Conservation (phyloP, 1,140 invertebrate genomes). For the Chymomyza costata region DNA sequence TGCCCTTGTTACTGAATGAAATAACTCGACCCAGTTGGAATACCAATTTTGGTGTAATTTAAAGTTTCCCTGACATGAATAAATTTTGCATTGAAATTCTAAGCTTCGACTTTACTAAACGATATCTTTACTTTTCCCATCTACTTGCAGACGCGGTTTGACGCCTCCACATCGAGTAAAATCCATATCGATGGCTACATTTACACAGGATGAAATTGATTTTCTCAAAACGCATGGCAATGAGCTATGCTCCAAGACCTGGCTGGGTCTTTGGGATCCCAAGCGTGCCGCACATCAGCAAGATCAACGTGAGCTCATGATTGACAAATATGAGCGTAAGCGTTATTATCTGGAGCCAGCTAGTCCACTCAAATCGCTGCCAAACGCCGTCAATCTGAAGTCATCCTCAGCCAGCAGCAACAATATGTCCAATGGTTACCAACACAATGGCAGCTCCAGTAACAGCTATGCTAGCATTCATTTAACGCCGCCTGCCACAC, state of each 20-base stretch:
- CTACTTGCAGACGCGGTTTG: constrained; percentile 88
- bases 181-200: constrained; percentile 99
- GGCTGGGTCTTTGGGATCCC: constrained; percentile 92
- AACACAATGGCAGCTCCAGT: constrained; percentile 26
- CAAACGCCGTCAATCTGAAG: constrained; percentile 72
- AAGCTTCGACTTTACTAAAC: neutral
- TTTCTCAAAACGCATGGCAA: constrained; percentile 93
- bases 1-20: constrained; percentile 51
- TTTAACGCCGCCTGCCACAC: constrained; percentile 66
- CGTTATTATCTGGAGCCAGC: constrained; percentile 84
- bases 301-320: constrained; percentile 94
- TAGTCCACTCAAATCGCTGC: constrained; percentile 75
- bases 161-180: constrained; percentile 98
- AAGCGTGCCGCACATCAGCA: constrained; percentile 77
- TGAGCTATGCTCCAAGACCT: constrained; percentile 93
- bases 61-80: constrained; percentile 33
- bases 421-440: constrained; percentile 32
- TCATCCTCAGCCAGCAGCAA: constrained; percentile 33
- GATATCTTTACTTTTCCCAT: neutral
- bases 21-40: constrained; percentile 20
- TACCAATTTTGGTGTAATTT: no score
- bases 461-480: constrained; percentile 64
- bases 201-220: constrained; percentile 96
- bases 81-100: constrained; percentile 9
- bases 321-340: constrained; percentile 95